These are phyloP conservation scores for Micromussa lordhowensis DNA, from an alignment of 92 coral and sea anemone genomes.

Conservation along the genomic window DNA sequence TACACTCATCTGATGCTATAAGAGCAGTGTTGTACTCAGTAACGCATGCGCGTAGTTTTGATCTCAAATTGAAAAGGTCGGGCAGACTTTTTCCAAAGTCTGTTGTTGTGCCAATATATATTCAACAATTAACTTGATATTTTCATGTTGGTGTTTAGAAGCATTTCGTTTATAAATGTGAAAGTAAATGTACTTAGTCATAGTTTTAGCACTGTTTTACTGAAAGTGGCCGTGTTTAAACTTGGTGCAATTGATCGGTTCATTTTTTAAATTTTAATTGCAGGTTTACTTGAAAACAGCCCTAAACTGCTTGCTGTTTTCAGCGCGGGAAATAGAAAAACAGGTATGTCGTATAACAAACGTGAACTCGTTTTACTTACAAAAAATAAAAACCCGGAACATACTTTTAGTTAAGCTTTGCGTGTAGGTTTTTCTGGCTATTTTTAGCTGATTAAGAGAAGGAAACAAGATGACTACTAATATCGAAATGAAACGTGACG, in stretches of 20 bases:
- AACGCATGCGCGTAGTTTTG: too few relatives aligned
- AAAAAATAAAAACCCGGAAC: too few relatives aligned
- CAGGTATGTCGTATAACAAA: slow-evolving; percentile 25
- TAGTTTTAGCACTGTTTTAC: too few relatives aligned
- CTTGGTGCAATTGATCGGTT: neutral
- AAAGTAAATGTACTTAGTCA: too few relatives aligned
- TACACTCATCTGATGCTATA: too few relatives aligned
- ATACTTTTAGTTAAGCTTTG: neutral
- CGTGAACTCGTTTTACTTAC: neutral
- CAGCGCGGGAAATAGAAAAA: slow-evolving; percentile 43
- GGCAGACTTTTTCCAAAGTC: neutral
- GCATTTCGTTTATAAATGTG: too few relatives aligned
- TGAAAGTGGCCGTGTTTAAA: neutral
- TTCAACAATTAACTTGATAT: too few relatives aligned
- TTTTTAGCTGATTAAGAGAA: neutral
- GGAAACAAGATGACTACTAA: neutral
- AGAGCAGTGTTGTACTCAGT: too few relatives aligned
- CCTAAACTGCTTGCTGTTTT: slow-evolving; percentile 63
- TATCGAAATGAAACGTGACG: neutral
- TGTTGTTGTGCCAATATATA: neutral
- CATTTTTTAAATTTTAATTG: neutral
- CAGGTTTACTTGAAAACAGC: slow-evolving; percentile 35
- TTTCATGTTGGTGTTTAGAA: too few relatives aligned
- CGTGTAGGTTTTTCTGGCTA: neutral
- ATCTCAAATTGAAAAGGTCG: too few relatives aligned